These are phyloP conservation scores for Cosmopolites sordidus DNA, from an alignment of 2,888 invertebrate species.

Conservation along the genomic window DNA sequence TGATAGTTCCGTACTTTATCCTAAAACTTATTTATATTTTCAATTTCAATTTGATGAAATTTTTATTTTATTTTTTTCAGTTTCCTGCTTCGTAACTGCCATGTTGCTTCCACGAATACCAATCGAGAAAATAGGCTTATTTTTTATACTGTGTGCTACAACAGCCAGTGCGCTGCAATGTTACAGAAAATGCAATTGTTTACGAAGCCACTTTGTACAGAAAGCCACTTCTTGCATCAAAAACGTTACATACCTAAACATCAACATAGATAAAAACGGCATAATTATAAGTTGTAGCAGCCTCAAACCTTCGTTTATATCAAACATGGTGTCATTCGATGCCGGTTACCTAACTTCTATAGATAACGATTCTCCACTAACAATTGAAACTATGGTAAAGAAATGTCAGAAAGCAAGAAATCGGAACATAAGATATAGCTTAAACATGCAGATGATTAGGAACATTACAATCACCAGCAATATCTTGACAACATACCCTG, in stretches of 20 bases:
- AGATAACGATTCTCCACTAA: conserved; percentile 9
- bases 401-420: conserved; percentile 12
- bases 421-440: conserved; percentile 5
- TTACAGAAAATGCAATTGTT: conserved; percentile 8
- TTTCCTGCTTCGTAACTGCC: too few species aligned
- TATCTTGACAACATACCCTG: conserved; percentile 2
- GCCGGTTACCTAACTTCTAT: conserved; percentile 8
- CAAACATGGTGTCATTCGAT: conserved; percentile 9
- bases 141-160: too few species aligned
- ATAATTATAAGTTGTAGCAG: conserved; percentile 13
- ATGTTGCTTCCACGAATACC: too few species aligned
- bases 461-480: conserved; percentile 2
- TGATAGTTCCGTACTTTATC: too few species aligned
- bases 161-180: not conserved
- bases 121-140: too few species aligned
- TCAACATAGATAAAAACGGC: conserved; percentile 7
- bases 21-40: too few species aligned
- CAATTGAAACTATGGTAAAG: conserved; percentile 6
- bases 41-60: too few species aligned
- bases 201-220: not conserved
- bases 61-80: too few species aligned
- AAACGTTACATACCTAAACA: conserved; percentile 4
- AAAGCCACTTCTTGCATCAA: not conserved
- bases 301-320: not conserved
- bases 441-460: conserved; percentile 7